These are phyloP conservation scores for Loripinus fragilis DNA, from an alignment of 2,888 invertebrate species.

Conservation along the genomic window DNA sequence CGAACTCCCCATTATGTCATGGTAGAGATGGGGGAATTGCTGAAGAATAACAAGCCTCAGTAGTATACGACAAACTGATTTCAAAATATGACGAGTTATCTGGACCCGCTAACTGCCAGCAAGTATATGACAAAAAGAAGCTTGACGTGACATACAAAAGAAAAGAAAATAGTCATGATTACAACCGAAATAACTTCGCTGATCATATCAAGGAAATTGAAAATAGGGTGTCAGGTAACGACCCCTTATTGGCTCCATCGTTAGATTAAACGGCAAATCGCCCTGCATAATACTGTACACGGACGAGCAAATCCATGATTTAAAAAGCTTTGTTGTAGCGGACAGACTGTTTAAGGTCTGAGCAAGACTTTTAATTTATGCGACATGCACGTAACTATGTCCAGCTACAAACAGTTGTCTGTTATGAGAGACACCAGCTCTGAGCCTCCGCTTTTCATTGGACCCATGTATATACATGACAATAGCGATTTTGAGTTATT, in stretches of 20 bases:
- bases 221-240: slow-evolving; percentile 32
- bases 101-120: neutral
- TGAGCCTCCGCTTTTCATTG: slow-evolving; percentile 44
- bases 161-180: neutral
- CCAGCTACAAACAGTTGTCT: slow-evolving; percentile 33
- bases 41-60: neutral
- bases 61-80: slow-evolving; percentile 13
- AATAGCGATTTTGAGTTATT: slow-evolving; percentile 51
- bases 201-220: slow-evolving; percentile 42
- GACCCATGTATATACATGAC: slow-evolving; percentile 50
- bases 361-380: slow-evolving; percentile 52
- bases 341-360: slow-evolving; percentile 39
- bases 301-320: slow-evolving; percentile 43
- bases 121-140: slow-evolving; percentile 15
- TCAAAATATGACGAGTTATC: slow-evolving; percentile 20
- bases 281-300: slow-evolving; percentile 42
- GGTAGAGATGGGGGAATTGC: slow-evolving; percentile 19
- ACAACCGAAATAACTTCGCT: slow-evolving; percentile 29
- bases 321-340: slow-evolving; percentile 38
- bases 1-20: slow-evolving; percentile 17
- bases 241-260: slow-evolving; percentile 25
- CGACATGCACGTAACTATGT: slow-evolving; percentile 40
- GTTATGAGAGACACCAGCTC: slow-evolving; percentile 19
- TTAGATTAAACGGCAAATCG: slow-evolving; percentile 33
- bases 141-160: neutral